Percentiles rank a stretch among this genome's conserved stretches.
phyloP scores from a whole-genome alignment of 1,140 invertebrate species.

The Tenebrio molitor region DNA sequence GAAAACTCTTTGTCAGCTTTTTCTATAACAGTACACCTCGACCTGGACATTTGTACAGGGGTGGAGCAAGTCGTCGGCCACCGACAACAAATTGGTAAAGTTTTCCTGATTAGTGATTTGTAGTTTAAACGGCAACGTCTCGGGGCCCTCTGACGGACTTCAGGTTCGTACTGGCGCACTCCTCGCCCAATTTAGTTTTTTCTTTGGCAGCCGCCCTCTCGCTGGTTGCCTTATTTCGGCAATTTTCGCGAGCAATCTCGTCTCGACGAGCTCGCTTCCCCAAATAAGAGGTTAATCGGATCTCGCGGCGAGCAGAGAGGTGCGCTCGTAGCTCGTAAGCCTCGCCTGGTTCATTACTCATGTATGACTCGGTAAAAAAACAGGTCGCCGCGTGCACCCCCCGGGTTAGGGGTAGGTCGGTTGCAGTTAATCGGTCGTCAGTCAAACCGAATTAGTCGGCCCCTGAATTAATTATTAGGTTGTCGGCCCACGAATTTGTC shows the following conservation, averaged over 20 bases:
- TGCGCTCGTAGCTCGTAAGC: background rate
- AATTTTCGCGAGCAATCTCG: slow-evolving; percentile 1
- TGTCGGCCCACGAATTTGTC: background rate
- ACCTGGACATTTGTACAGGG: too few relatives aligned
- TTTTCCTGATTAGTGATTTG: too few relatives aligned
- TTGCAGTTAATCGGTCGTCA: slow-evolving; percentile 6
- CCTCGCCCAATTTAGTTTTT: too few relatives aligned
- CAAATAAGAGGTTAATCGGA: slow-evolving; percentile 7
- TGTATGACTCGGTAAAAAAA: slow-evolving; percentile 3
- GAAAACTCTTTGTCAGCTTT: too few relatives aligned
- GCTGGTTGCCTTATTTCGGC: background rate
- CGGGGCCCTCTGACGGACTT: too few relatives aligned
- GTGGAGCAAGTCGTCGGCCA: too few relatives aligned
- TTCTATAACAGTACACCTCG: too few relatives aligned
- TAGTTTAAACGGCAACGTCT: too few relatives aligned
- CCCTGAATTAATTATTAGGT: slow-evolving; percentile 2
- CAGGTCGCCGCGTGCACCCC: background rate
- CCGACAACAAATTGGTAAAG: too few relatives aligned
- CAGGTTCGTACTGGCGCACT: too few relatives aligned
- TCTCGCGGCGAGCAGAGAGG: background rate
- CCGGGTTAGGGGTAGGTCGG: background rate
- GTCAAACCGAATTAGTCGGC: slow-evolving; percentile 3
- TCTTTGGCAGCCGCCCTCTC: too few relatives aligned
- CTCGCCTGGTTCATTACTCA: background rate
- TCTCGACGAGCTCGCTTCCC: background rate